phyloP scores from a whole-genome alignment of 2,888 invertebrate species.

The Tenthredo livida region DNA sequence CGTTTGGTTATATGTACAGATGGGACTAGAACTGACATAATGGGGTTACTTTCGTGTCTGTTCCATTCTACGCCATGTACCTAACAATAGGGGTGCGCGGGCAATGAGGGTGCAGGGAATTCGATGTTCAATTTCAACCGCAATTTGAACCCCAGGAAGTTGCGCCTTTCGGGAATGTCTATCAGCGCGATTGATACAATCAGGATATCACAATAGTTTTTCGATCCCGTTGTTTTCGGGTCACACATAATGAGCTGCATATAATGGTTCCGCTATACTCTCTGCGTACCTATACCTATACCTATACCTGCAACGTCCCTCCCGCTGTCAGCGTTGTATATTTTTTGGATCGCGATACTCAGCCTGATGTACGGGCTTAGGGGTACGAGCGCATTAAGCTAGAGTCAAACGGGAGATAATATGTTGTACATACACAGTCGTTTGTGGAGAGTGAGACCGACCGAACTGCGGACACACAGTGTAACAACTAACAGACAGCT shows the following conservation, averaged over 20 bases:
- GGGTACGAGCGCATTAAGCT: conserved; percentile 67
- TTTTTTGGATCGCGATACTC: conserved; percentile 76
- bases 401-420: conserved; percentile 59
- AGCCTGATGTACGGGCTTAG: conserved; percentile 74
- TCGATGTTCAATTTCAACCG: conserved; percentile 54
- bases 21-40: conserved; percentile 77
- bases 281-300: too few relatives aligned
- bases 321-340: conserved; percentile 72
- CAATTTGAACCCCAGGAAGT: conserved; percentile 2
- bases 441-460: not conserved
- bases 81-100: conserved; percentile 34
- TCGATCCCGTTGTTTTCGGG: not conserved
- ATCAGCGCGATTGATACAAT: not conserved
- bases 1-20: conserved; percentile 69
- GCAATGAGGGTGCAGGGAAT: conserved; percentile 62
- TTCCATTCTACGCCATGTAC: conserved; percentile 61
- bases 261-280: too few relatives aligned
- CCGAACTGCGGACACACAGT: not conserved
- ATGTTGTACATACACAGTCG: conserved; percentile 38
- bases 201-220: not conserved
- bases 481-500: conserved; percentile 31
- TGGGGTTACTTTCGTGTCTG: conserved; percentile 72
- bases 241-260: not conserved
- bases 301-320: not conserved
- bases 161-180: not conserved